Percentiles rank a stretch among this genome's conserved stretches.
These are phyloP conservation scores for Ips nitidus DNA, from an alignment of 1,140 invertebrate species.

Conservation along the genomic window DNA sequence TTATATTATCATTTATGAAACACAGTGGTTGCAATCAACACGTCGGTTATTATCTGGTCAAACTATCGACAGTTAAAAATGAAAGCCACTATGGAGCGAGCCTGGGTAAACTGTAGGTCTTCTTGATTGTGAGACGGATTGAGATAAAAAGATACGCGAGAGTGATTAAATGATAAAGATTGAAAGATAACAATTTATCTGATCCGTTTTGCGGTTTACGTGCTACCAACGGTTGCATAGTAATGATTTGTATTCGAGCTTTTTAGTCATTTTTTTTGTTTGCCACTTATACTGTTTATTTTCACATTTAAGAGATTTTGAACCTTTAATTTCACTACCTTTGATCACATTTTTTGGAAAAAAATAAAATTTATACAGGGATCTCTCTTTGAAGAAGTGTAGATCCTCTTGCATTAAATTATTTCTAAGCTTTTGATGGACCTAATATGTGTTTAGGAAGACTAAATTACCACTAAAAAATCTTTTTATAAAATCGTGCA, in stretches of 20 bases:
- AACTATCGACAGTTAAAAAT: conserved; percentile 31
- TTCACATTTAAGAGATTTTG: too few relatives aligned
- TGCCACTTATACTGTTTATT: too few relatives aligned
- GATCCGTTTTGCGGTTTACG: conserved; percentile 13
- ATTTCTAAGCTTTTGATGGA: too few relatives aligned
- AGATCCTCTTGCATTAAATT: too few relatives aligned
- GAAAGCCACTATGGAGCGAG: conserved; percentile 13
- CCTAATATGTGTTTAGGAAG: too few relatives aligned
- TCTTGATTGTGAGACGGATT: conserved; percentile 14
- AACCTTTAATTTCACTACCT: too few relatives aligned
- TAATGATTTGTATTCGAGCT: not conserved
- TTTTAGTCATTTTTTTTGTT: too few relatives aligned
- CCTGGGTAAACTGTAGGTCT: conserved; percentile 30
- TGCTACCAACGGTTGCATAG: conserved; percentile 3
- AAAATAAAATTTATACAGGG: too few relatives aligned
- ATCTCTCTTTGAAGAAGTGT: too few relatives aligned
- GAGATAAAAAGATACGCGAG: conserved; percentile 17
- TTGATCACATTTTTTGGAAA: too few relatives aligned
- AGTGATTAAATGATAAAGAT: conserved; percentile 27
- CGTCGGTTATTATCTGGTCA: conserved; percentile 26
- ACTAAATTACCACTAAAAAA: too few relatives aligned
- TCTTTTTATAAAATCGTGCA: too few relatives aligned
- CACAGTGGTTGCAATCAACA: conserved; percentile 26
- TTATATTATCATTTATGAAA: conserved; percentile 19
- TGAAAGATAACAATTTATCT: conserved; percentile 29